These are phyloP conservation scores for Thymallus thymallus DNA, from an alignment of 2,113 vertebrate genomes.

Conservation along the genomic window DNA sequence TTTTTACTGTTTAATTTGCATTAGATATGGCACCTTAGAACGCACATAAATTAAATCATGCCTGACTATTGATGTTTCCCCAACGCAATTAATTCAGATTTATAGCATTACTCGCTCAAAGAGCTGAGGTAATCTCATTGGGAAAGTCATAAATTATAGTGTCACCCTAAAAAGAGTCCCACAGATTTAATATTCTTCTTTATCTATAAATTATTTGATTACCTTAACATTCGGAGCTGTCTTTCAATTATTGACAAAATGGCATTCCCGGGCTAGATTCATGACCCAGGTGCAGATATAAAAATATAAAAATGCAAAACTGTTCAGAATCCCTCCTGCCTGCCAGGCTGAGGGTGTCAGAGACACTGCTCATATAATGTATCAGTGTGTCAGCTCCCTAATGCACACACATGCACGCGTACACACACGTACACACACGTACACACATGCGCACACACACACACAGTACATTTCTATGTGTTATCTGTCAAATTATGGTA, in stretches of 20 bases:
- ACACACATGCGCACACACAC: slow-evolving; percentile 5
- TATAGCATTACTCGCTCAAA: slow-evolving; percentile 49
- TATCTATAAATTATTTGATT: slow-evolving; percentile 45
- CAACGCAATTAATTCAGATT: slow-evolving; percentile 60
- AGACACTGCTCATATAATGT: neutral
- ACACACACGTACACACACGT: neutral
- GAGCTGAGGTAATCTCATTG: slow-evolving; percentile 38
- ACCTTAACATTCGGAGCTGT: slow-evolving; percentile 8
- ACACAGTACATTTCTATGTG: neutral
- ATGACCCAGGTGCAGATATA: slow-evolving; percentile 16
- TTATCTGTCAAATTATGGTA: slow-evolving; percentile 2
- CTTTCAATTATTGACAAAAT: slow-evolving; percentile 30
- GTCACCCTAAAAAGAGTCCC: slow-evolving; percentile 27
- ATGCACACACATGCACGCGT: slow-evolving; percentile 1
- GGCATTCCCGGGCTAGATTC: neutral
- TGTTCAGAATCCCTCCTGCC: slow-evolving; percentile 19
- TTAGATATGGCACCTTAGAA: slow-evolving; percentile 34
- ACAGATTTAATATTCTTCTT: slow-evolving; percentile 30
- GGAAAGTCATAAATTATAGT: slow-evolving; percentile 46
- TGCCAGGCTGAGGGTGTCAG: neutral
- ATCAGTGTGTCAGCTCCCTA: neutral
- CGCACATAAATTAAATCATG: slow-evolving; percentile 48
- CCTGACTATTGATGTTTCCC: slow-evolving; percentile 43
- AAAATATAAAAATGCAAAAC: slow-evolving; percentile 19
- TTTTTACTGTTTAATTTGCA: slow-evolving; percentile 50